Evolutionary conservation across 2,888 invertebrate species (phyloP), one percentile per base, ranked within the genome.

Genomic region (Podotricha telesiphe): DNA sequence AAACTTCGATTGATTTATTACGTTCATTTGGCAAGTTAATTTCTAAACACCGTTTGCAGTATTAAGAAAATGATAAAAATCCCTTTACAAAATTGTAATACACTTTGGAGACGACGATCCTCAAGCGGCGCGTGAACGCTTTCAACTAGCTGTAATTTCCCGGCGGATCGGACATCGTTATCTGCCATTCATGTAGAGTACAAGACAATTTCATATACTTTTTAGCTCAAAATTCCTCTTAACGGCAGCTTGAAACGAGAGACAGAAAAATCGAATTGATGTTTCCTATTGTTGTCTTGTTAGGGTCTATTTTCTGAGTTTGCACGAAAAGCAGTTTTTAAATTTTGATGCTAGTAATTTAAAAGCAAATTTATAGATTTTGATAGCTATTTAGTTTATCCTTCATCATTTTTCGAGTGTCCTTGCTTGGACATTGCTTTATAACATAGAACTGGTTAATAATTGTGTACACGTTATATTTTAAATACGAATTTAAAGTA

Each of bases 111-210:
- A 53, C 62, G 62, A 62, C 37, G 51, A 67, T 53, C n/a, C 61
- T 67, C 45, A 37, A 45, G 62, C 65, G 70, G 72, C 76, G 74
- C 73, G 73, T 78, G 77, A 76, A 76, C 78, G 75, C 77, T 80
- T 82, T 80, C 77, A 82, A 77, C 78, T 80, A 79, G 79, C 78
- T 79, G 80, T 86, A 86, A 86, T 88, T 85, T 87, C 85, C 86
- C 85, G 71, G 82, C 79, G 84, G 84, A 84, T 88, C 78, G 83
- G 83, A 83, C 85, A 77, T 89, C 88, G 87, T 89, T 89, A 89
- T 78, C 81, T 78, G 79, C 84, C 81, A 88, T 91, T 89, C 90
- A 89, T 79, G 79, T 78, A 78, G 83, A 85, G 82, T 82, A 80
- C 77, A 76, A 81, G 77, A 77, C 70, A 72, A 76, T 74, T 79